These are phyloP conservation scores for Colletes collaris DNA, from an alignment of 2,888 invertebrate genomes.

Conservation along the genomic window DNA sequence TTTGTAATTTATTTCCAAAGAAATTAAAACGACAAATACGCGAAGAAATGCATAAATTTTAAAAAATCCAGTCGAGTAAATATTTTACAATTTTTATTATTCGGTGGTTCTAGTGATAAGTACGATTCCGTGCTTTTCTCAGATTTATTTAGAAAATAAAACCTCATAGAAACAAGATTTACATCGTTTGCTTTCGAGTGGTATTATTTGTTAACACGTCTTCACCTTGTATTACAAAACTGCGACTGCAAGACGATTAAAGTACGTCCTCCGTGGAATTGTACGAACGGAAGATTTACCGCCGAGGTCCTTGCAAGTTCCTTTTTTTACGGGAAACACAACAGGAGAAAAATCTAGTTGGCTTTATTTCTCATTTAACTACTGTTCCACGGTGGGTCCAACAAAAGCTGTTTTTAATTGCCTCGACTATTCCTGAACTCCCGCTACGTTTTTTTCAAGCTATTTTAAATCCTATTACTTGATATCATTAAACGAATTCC, in stretches of 20 bases:
- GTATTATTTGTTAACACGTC: background rate
- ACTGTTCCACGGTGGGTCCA: constrained; percentile 1
- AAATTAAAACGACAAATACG: too few species aligned
- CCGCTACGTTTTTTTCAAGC: background rate
- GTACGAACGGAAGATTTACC: constrained; percentile 12
- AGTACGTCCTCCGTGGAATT: constrained; percentile 15
- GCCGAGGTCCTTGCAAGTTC: constrained; percentile 25
- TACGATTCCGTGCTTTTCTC: too few species aligned
- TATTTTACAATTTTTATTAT: too few species aligned
- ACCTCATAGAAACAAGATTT: too few species aligned
- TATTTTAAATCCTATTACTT: background rate
- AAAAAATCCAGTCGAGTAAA: too few species aligned
- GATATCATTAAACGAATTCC: too few species aligned
- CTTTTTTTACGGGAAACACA: constrained; percentile 22
- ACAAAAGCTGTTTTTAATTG: background rate
- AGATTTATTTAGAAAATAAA: too few species aligned
- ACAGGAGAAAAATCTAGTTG: constrained; percentile 12
- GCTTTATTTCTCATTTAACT: constrained; percentile 10
- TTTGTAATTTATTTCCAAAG: too few species aligned
- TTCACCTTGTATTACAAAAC: constrained; percentile 18
- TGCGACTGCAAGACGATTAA: constrained; percentile 19
- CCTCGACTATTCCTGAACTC: background rate
- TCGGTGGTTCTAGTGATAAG: too few species aligned
- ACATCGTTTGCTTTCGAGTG: too few species aligned
- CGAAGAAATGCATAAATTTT: too few species aligned